phyloP scores from a whole-genome alignment of 2,888 invertebrate species.

The Agriopis aurantiaria region DNA sequence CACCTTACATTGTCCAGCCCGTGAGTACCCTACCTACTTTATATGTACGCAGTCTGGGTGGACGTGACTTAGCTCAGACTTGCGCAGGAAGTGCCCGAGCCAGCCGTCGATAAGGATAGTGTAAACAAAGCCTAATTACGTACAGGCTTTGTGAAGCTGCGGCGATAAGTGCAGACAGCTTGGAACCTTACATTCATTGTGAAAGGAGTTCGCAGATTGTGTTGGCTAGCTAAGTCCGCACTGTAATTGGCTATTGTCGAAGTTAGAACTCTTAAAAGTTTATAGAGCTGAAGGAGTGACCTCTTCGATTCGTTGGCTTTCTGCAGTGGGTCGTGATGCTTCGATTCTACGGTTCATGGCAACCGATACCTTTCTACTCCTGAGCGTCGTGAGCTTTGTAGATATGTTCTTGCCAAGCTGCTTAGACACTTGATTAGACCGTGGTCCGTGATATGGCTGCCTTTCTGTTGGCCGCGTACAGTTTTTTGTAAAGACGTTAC shows the following conservation, averaged over 20 bases:
- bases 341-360: no score
- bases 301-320: no score
- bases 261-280: no score
- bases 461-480: no score
- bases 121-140: constrained; percentile 48
- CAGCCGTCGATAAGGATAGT: constrained; percentile 61
- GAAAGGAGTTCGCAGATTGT: constrained; percentile 35
- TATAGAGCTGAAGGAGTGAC: no score
- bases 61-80: constrained; percentile 62
- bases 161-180: constrained; percentile 31
- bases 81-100: constrained; percentile 58
- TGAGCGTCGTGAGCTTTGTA: no score
- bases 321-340: no score
- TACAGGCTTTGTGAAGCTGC: constrained; percentile 27
- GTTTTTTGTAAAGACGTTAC: no score
- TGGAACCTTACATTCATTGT: constrained; percentile 25
- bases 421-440: no score
- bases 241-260: background rate
- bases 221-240: constrained; percentile 29
- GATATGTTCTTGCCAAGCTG: no score
- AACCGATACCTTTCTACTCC: no score
- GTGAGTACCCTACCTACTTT: constrained; percentile 8
- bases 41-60: constrained; percentile 34
- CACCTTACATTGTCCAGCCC: constrained; percentile 53
- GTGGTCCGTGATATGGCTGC: no score